phyloP scores from a whole-genome alignment of 92 coral and sea anemone genomes.

The Ricordea florida region DNA sequence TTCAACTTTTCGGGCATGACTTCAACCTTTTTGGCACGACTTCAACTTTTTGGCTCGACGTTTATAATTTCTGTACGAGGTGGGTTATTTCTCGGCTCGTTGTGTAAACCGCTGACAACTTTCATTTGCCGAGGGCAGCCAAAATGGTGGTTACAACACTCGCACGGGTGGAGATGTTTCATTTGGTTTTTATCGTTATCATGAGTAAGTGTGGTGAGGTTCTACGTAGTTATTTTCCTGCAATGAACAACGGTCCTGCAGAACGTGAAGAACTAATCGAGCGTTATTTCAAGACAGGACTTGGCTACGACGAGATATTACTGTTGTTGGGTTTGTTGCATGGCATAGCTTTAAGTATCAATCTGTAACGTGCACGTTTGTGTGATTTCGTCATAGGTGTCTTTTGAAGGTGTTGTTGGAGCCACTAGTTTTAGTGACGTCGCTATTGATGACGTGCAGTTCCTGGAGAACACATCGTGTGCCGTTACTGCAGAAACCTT shows the following conservation, averaged over 20 bases:
- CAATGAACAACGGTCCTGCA: not conserved
- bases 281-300: not conserved
- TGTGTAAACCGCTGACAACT: not conserved
- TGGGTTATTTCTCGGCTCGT: not conserved
- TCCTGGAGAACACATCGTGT: conserved; percentile 58
- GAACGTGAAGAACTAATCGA: not conserved
- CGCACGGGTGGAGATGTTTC: too few species aligned
- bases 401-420: conserved; percentile 73
- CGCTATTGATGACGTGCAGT: conserved; percentile 71
- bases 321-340: conserved; percentile 37
- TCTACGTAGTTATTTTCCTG: conserved; percentile 1
- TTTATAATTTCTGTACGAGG: not conserved
- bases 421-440: conserved; percentile 58
- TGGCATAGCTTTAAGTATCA: too few species aligned
- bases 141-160: conserved; percentile 1
- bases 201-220: not conserved
- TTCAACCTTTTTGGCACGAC: conserved; percentile 1
- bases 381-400: conserved; percentile 36
- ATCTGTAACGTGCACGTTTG: not conserved
- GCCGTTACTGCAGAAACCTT: conserved; percentile 58
- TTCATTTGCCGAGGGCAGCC: not conserved
- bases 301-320: conserved; percentile 24
- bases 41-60: not conserved
- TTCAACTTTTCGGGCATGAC: not conserved
- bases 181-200: not conserved